Evolutionary conservation across 2,888 invertebrate species (phyloP), one percentile per base, ranked within the genome.

Genomic region (Drosophila hamatofila): DNA sequence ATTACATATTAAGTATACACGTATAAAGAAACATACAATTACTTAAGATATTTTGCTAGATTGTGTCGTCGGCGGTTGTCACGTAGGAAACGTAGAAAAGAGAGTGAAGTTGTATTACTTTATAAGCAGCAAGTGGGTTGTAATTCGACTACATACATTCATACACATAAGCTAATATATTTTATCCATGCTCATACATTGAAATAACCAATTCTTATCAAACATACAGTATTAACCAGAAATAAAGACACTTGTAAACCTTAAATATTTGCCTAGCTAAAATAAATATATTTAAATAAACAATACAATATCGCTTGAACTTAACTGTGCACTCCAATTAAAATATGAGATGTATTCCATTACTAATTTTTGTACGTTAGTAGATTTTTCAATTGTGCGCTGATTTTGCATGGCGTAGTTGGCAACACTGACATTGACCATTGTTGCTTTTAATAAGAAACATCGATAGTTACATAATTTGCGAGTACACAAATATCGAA

Each of bases 81-180:
- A 37, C 9, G 21, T 51, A 52, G 16, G 16, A 4, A 66, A 42
- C 59, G 44, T 30, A 23, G 33, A 30, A 23, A 63, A 39, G 44
- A 33, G 46, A 51, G 44, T 33, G 71, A 55, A 72, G 75, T 82
- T 89, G 90, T 89, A 80, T 76, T 89, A 83, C 82, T 63, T 63
- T 63, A 56, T 84, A 84, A 84, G 90, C 71, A 74, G 80, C 74
- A 71, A 63, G 82, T 64, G 75, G 83, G 84, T 84, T 89, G 84
- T 84, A 89, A 71, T 88, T 72, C 73, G 67, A 75, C 79, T 84
- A 81, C 68, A 67, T 42, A 74, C 58, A 78, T 74, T 63, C 52
- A 27, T 66, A 77, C 55, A 63, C 70, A 78, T 81, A 89, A 71
- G 72, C 67, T 75, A 67, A 78, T 57, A 72, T 49, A 81, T 59